These are phyloP conservation scores for Drosophila fulvimacula DNA, from an alignment of 2,888 invertebrate genomes.

Conservation along the genomic window DNA sequence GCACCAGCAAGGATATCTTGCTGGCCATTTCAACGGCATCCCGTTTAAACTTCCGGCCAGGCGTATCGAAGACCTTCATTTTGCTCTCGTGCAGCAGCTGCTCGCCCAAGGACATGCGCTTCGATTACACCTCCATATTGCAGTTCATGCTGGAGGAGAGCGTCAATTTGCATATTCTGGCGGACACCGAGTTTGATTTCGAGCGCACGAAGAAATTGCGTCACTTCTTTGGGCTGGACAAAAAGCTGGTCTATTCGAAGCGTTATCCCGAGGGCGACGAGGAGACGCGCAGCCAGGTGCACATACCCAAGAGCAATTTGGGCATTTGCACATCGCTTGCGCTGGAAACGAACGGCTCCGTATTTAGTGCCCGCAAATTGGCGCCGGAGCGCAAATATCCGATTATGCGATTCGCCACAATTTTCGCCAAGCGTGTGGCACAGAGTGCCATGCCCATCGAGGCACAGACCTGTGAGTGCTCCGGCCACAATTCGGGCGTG, in stretches of 20 bases:
- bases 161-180: conserved; percentile 92
- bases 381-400: conserved; percentile 86
- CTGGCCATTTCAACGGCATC: conserved; percentile 91
- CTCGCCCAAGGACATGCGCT: conserved; percentile 89
- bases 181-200: conserved; percentile 92
- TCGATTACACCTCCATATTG: conserved; percentile 93
- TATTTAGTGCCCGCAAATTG: conserved; percentile 88
- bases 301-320: conserved; percentile 90
- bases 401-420: conserved; percentile 88
- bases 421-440: conserved; percentile 89
- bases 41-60: conserved; percentile 91
- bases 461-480: conserved; percentile 90
- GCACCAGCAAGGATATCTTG: conserved; percentile 88
- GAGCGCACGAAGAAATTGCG: conserved; percentile 90
- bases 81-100: conserved; percentile 93
- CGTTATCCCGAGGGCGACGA: conserved; percentile 91
- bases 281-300: conserved; percentile 90
- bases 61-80: conserved; percentile 92
- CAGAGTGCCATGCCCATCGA: conserved; percentile 87
- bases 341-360: conserved; percentile 92
- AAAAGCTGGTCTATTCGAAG: conserved; percentile 90
- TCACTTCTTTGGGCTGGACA: conserved; percentile 92
- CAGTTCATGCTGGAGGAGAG: conserved; percentile 93
- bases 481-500: conserved; percentile 88
- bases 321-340: conserved; percentile 93